Evolutionary conservation across 2,888 invertebrate species (phyloP).

Genomic region (Drosophila quinaria): DNA sequence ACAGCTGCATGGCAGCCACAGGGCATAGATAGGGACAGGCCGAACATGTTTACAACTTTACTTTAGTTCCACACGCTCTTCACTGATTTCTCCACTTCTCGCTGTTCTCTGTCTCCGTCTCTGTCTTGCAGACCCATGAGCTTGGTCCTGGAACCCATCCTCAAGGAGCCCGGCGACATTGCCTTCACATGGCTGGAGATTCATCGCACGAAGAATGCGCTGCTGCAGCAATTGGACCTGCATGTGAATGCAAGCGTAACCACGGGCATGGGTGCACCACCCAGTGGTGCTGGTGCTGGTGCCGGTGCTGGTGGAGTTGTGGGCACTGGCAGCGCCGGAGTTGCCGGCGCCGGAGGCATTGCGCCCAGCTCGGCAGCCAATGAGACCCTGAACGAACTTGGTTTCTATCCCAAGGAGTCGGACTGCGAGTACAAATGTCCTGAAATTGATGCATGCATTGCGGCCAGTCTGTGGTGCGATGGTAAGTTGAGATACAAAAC

Average conservation of each 20-base stretch:
- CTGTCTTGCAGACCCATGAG: conserved; percentile 86
- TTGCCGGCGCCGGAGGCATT: conserved; percentile 46
- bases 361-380: conserved; percentile 71
- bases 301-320: conserved; percentile 49
- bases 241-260: conserved; percentile 83
- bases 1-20: conserved; percentile 41
- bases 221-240: conserved; percentile 87
- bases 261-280: conserved; percentile 63
- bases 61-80: conserved; percentile 15
- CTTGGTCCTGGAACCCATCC: conserved; percentile 89
- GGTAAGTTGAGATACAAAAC: conserved; percentile 86
- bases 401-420: conserved; percentile 85
- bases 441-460: conserved; percentile 92
- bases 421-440: conserved; percentile 89
- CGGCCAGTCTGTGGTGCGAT: conserved; percentile 91
- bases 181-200: conserved; percentile 93
- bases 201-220: conserved; percentile 88
- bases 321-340: conserved; percentile 57
- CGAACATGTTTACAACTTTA: conserved; percentile 61
- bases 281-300: conserved; percentile 28
- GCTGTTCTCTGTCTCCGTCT: neutral
- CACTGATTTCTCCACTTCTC: conserved; percentile 1
- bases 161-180: conserved; percentile 90
- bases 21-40: conserved; percentile 9
- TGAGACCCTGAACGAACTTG: conserved; percentile 85